phyloP scores from a whole-genome alignment of 2,113 vertebrate genomes.

The Misgurnus mizolepis region DNA sequence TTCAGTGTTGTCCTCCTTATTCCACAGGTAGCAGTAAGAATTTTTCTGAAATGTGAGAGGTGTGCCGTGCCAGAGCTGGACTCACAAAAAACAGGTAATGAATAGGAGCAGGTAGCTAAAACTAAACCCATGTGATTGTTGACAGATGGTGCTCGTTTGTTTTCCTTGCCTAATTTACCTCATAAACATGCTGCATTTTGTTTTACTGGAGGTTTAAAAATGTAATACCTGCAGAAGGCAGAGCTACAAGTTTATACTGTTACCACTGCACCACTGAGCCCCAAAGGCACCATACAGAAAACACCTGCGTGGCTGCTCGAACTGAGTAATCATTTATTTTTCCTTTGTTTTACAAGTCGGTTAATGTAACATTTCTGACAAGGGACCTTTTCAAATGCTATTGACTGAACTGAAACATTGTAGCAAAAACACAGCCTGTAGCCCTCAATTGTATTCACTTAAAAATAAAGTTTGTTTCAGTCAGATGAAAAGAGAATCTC shows the following conservation, averaged over 20 bases:
- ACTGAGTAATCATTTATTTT: background rate
- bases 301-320: constrained; percentile 19
- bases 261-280: constrained; percentile 11
- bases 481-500: constrained; percentile 14
- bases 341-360: background rate
- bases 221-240: constrained; percentile 1
- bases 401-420: constrained; percentile 6
- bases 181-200: background rate
- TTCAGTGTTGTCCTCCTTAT: constrained; percentile 3
- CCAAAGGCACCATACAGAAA: constrained; percentile 18
- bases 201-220: background rate
- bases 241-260: background rate
- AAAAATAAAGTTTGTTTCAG: background rate
- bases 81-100: constrained; percentile 29
- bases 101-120: constrained; percentile 31
- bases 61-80: background rate
- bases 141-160: constrained; percentile 26
- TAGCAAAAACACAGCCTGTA: constrained; percentile 1
- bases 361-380: constrained; percentile 16
- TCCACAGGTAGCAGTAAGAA: constrained; percentile 2
- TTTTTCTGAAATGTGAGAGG: constrained; percentile 9
- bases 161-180: constrained; percentile 6
- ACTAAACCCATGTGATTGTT: constrained; percentile 22
- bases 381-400: constrained; percentile 9
- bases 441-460: background rate